Percentiles rank a stretch among this genome's conserved stretches.
These are phyloP conservation scores for Fulmarus glacialis DNA, from an alignment of 2,113 vertebrate species.

Conservation along the genomic window DNA sequence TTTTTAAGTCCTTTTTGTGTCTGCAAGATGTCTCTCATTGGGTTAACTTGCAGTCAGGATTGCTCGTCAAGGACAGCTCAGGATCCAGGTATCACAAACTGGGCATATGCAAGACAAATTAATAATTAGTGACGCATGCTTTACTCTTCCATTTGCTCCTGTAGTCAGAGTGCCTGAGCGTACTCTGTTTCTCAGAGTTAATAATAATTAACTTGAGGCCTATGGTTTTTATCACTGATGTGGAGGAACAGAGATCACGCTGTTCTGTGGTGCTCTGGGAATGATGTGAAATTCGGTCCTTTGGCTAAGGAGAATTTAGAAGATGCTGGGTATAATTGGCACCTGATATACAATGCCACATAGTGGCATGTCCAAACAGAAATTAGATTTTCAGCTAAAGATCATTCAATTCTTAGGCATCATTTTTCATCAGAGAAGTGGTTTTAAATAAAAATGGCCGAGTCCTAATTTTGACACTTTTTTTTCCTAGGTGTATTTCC, in stretches of 20 bases:
- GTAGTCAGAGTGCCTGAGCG: background rate
- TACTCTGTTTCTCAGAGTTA: background rate
- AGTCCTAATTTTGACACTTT: background rate
- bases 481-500: background rate
- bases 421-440: background rate
- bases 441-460: background rate
- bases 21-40: background rate
- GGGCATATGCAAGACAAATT: background rate
- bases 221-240: background rate
- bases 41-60: background rate
- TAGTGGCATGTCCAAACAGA: background rate
- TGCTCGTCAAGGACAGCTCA: background rate
- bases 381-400: background rate
- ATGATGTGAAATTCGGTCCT: background rate
- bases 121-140: background rate
- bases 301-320: background rate
- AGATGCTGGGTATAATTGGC: background rate
- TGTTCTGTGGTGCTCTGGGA: background rate
- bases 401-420: background rate
- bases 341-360: accelerated
- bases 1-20: background rate
- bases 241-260: background rate
- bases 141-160: background rate
- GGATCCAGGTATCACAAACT: background rate
- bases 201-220: no score